Evolutionary conservation across 2,113 vertebrate species (phyloP), one percentile per base, ranked within the genome.

Genomic region (Bujurquina vittata): DNA sequence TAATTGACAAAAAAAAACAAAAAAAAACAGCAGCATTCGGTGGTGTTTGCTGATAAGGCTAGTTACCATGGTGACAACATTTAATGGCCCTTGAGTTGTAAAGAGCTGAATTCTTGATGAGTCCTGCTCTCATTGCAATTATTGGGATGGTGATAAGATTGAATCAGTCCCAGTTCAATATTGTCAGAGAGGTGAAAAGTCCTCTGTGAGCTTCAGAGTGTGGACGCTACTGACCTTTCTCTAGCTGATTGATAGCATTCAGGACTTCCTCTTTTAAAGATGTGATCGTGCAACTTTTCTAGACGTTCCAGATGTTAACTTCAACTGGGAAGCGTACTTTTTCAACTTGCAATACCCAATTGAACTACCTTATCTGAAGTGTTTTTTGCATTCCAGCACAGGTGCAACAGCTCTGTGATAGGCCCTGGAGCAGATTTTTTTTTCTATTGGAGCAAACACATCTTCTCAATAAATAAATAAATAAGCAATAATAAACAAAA

Each of bases 41-140:
- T 87, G 78, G 61, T 69, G 69, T 85, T 46, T 1, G 15, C 81
- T 84, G 86, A 88, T 94, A 92, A 86, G 86, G 69, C 59, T 31
- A 18, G 91, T 92, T 91, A 76, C 92, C 87, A 90, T 90, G 87
- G 89, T 23, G 58, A 93, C 80, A 40, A 60, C 60, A 77, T 74
- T 56, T 73, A 83, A 80, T 55, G 35, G 67, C 59, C 74, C 33
- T 58, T 22, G 61, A 86, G 78, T 74, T 69, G 77, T 81, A 74
- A 85, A 76, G 58, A 58, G 22, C 52, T 49, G 59, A 77, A 86
- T 80, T 31, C 87, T 84, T 74, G 49, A 77, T 79, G 73, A 83
- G 79, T 29, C 23, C 61, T 79, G 26, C 18, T 55, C 26, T 77
- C 79, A 76, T 52, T 61, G 55, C 57, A 69, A 55, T 80, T 78